Percentiles rank a stretch among this genome's conserved stretches.
Conservation (phyloP, 1,140 invertebrate species). For the Drosophila oshimai region DNA sequence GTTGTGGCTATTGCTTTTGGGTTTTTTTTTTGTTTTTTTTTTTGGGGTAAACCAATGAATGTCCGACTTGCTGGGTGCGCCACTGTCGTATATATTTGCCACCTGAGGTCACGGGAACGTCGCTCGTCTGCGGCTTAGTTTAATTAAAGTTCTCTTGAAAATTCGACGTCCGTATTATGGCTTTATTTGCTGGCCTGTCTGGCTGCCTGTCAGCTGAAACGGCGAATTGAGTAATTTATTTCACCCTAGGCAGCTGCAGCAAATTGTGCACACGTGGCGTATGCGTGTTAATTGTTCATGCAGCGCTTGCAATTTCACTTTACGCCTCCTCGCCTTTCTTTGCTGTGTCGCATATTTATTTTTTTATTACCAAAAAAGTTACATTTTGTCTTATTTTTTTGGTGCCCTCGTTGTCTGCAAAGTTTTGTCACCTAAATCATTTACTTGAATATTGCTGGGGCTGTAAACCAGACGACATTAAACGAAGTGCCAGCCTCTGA, state of each 20-base stretch:
- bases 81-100: constrained; percentile 19
- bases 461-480: constrained; percentile 21
- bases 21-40: constrained; percentile 9
- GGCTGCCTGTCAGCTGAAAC: constrained; percentile 1
- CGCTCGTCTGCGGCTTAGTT: constrained; percentile 51
- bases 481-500: constrained; percentile 24
- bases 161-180: constrained; percentile 65
- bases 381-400: constrained; percentile 7
- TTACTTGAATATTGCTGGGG: constrained; percentile 48
- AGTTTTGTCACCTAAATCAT: constrained; percentile 77
- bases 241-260: constrained; percentile 7
- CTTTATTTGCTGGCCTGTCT: constrained; percentile 49
- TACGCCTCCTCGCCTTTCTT: neutral
- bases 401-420: constrained; percentile 45
- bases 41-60: constrained; percentile 12
- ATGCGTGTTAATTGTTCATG: constrained; percentile 49
- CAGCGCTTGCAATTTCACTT: constrained; percentile 42
- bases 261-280: constrained; percentile 47
- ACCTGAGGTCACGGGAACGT: constrained; percentile 62
- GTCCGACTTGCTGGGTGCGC: constrained; percentile 57
- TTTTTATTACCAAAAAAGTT: constrained; percentile 45
- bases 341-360: constrained; percentile 25
- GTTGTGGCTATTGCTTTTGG: constrained; percentile 30
- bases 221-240: constrained; percentile 62
- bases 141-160: constrained; percentile 75